phyloP scores from a whole-genome alignment of 2,797 vertebrate genomes.

The Crenuchus spilurus region DNA sequence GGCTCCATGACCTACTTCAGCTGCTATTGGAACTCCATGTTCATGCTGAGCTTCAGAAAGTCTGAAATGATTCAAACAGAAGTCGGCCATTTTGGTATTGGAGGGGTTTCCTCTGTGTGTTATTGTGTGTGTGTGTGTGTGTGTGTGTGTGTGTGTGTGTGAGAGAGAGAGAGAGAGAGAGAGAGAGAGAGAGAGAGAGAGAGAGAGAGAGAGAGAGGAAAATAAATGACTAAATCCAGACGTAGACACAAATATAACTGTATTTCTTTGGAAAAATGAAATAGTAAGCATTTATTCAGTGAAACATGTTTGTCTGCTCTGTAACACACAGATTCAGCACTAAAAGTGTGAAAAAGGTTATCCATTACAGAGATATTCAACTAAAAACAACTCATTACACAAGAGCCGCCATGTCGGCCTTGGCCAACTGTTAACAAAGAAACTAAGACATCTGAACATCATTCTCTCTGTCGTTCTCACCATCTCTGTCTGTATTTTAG shows the following conservation, averaged over 20 bases:
- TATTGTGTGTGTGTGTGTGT: background rate
- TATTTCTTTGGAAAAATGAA: background rate
- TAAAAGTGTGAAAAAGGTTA: background rate
- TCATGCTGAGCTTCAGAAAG: conserved; percentile 67
- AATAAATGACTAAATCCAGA: background rate
- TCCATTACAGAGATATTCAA: background rate
- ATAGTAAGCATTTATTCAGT: background rate
- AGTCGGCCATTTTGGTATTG: conserved; percentile 34
- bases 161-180: background rate
- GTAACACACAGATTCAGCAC: background rate
- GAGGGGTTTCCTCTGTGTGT: conserved; percentile 16
- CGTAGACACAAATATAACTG: background rate
- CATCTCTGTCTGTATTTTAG: background rate
- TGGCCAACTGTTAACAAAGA: conserved; percentile 28
- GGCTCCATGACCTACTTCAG: conserved; percentile 81
- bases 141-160: background rate
- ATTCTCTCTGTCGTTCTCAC: background rate
- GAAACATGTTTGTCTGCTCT: background rate
- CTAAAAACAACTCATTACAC: conserved; percentile 36
- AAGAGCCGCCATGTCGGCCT: conserved; percentile 22
- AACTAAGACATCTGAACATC: background rate
- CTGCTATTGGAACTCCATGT: conserved; percentile 68
- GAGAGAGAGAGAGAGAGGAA: background rate
- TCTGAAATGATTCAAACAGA: conserved; percentile 18
- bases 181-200: background rate